Percentiles rank a stretch among this genome's conserved stretches.
Evolutionary conservation across 2,888 invertebrate genomes (phyloP).

Genomic region (Sepiola atlantica): DNA sequence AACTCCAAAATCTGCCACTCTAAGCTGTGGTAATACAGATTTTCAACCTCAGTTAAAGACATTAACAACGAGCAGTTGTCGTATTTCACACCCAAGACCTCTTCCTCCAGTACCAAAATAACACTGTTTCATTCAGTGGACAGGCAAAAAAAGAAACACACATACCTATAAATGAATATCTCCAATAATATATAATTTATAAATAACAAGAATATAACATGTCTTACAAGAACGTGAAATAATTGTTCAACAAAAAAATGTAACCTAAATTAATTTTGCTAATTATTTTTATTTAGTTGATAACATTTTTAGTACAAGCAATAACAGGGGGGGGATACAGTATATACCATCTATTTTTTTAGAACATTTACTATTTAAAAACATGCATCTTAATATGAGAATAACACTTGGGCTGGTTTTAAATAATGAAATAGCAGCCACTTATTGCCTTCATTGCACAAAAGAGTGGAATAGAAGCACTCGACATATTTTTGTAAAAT

Average conservation of each 20-base stretch:
- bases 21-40: conserved; percentile 2
- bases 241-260: not conserved
- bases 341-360: not conserved
- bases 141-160: not conserved
- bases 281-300: not conserved
- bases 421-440: conserved; percentile 32
- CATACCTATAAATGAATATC: not conserved
- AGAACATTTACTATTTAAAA: not conserved
- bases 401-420: not conserved
- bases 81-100: conserved; percentile 25
- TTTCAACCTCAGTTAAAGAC: not conserved
- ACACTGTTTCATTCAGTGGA: not conserved
- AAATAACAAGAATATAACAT: conserved; percentile 6
- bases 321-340: not conserved
- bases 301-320: not conserved
- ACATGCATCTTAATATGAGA: not conserved
- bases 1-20: not conserved
- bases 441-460: conserved; percentile 1
- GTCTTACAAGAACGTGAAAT: not conserved
- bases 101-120: conserved; percentile 42
- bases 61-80: conserved; percentile 39
- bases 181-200: not conserved
- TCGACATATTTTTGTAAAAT: conserved; percentile 20
- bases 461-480: not conserved
- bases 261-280: not conserved